Base-by-base conservation (phyloP, 1,140 invertebrate species). In the Physella acuta region DNA sequence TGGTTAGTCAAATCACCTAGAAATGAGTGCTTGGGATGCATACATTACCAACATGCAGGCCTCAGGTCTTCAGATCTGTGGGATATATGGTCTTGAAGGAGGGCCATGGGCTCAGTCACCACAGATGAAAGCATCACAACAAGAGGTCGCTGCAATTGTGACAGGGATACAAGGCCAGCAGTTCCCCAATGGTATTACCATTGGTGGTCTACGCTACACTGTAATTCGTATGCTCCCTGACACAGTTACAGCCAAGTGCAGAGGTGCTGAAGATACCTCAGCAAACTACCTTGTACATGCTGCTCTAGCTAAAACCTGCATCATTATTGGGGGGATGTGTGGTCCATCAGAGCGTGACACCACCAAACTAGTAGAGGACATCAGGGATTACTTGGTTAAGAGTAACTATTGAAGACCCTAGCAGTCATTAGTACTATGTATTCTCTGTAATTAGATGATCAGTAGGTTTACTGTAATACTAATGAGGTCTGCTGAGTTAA, bases 221-320 rank as follows among this genome's bases (percentile, higher is more conserved):
- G 64, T 66, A 2, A 66, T 66, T 52, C 51, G 51, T 3, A 1
- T 39, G 1, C 17, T 26, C 16, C 20, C 31, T 5, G 64, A 66
- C 64, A 33, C 53, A 0, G 64, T 56, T 5, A 66, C 64, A n/a
- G 64, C 64, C 52, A 66, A 66, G 64, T 66, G 64, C 52, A 37
- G 64, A 30, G 49, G 24, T 30, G 64, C 64, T 20, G 39, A 51
- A 30, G 24, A 39, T 3, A 52, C 55, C 17, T 51, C 33, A 26
- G 51, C 55, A 44, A 66, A 66, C 11, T 66, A 66, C 24, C 64
- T 66, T 14, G 14, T 66, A n/a, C 64, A 66, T 37, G 64, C 53
- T 1, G 51, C 51, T 24, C 64, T 66, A 26, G 64, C 26, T 17
- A 66, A 66, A 17, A 66, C 64, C 39, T 66, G 64, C 52, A 37